phyloP scores from a whole-genome alignment of 1,140 invertebrate genomes.

The Oryzaephilus surinamensis region DNA sequence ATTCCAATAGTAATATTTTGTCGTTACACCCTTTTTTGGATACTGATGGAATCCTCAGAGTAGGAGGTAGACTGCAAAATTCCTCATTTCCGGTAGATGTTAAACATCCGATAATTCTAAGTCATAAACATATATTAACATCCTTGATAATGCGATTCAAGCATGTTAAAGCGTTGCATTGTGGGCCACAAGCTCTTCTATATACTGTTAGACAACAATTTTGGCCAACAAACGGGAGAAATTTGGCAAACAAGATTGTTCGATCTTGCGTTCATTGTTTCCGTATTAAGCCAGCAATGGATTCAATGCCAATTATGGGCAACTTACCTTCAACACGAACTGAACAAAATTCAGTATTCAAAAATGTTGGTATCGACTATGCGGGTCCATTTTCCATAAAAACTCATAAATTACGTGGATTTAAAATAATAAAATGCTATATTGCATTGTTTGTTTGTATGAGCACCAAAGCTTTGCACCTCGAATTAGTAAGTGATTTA shows the following conservation, averaged over 20 bases:
- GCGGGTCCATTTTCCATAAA: conserved; percentile 19
- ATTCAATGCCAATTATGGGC: conserved; percentile 10
- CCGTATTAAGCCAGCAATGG: conserved; percentile 4
- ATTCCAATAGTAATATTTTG: too few species aligned
- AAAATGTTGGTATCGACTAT: conserved; percentile 21
- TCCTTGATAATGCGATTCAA: not conserved
- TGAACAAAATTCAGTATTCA: conserved; percentile 17
- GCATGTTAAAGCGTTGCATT: conserved; percentile 2
- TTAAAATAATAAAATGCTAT: conserved; percentile 21
- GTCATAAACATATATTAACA: not conserved
- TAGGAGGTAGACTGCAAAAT: not conserved
- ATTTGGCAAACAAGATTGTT: conserved; percentile 14
- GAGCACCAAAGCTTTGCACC: conserved; percentile 26
- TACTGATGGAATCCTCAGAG: not conserved
- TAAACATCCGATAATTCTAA: conserved; percentile 2
- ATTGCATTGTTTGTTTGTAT: conserved; percentile 31
- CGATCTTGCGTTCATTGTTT: conserved; percentile 26
- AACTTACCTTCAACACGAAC: conserved; percentile 10
- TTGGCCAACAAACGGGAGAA: conserved; percentile 19
- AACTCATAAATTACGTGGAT: conserved; percentile 7
- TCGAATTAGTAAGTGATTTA: conserved; percentile 28
- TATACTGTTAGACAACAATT: conserved; percentile 4
- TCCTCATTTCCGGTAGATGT: not conserved
- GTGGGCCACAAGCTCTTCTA: conserved; percentile 11
- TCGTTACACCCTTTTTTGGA: not conserved